Evolutionary conservation across 2,797 vertebrate species (phyloP), one percentile per base, ranked within the genome.

Genomic region (Myoxocephalus aenaeus): DNA sequence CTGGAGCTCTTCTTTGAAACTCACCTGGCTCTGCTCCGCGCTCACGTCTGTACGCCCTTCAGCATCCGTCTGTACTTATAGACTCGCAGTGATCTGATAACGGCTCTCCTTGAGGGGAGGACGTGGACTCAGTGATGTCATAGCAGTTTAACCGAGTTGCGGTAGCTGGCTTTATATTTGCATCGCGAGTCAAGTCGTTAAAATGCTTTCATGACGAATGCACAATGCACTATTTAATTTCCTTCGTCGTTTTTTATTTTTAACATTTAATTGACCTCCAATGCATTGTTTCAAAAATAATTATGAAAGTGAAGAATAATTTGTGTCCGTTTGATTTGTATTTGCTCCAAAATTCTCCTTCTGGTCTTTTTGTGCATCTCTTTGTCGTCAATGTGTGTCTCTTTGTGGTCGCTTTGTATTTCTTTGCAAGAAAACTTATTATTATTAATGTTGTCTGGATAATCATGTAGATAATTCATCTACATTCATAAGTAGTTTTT

Each of bases 51-150:
- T 9, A 7, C 32, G 81, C 87, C 93, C 90, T 92, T 92, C 86
- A 86, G 27, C 12, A 40, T 67, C 82, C 53, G 34, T n/a, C n/a
- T n/a, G 6, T 89, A 92, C 92, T 93, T 93, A 92, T 90, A 90
- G 75, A 17, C 67, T 36, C 25, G 50, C 61, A 36, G 44, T 5
- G 44, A 13, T 85, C 86, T 90, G 91, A 90, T 93, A 92, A 89
- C 59, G 65, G 14, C 50, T 61, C 61, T 75, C 56, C 76, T 42
- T 53, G 27, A 70, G 25, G 65, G 62, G 14, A 69, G 62, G 14
- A 32, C 18, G 36, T 22, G 20, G 6, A 17, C 22, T 22, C 50
- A 32, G 68, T 25, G 36, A 42, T 62, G 59, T 10, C 22, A 25
- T 22, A 25, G 58, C 13, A 61, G 18, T n/a, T 15, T 22, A 40